Evolutionary conservation across 2,888 invertebrate genomes (phyloP).

Genomic region (Stenodera caucasica): DNA sequence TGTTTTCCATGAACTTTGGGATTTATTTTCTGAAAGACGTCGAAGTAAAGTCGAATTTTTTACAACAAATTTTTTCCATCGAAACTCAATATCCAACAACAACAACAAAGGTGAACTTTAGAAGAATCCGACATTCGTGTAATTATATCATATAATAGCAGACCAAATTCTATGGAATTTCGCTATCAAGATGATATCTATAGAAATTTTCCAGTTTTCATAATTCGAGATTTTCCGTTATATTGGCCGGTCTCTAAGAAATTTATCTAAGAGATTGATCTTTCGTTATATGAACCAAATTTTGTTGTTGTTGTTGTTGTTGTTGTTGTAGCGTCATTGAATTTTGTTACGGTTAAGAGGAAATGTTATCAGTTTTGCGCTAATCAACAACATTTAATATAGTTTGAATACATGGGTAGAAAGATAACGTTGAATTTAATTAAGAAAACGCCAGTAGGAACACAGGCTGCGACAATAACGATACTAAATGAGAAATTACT

Average conservation of each 20-base stretch:
- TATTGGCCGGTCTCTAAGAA: too few relatives aligned
- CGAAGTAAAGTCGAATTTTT: too few relatives aligned
- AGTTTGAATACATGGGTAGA: slow-evolving; percentile 24
- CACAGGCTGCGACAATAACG: slow-evolving; percentile 13
- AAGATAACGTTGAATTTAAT: slow-evolving; percentile 25
- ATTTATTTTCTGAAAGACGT: too few relatives aligned
- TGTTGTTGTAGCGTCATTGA: neutral
- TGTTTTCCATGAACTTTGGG: too few relatives aligned
- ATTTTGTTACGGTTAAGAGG: neutral
- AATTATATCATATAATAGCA: neutral
- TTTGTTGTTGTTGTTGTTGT: neutral
- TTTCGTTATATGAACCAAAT: too few relatives aligned
- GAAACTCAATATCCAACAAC: too few relatives aligned
- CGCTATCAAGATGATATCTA: too few relatives aligned
- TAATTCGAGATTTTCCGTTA: too few relatives aligned
- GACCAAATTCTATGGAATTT: too few relatives aligned
- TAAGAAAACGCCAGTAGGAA: slow-evolving; percentile 18
- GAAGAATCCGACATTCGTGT: neutral
- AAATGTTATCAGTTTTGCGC: slow-evolving; percentile 17
- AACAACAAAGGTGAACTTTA: too few relatives aligned
- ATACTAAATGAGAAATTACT: slow-evolving; percentile 13
- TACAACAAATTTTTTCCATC: too few relatives aligned
- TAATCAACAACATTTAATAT: slow-evolving; percentile 27
- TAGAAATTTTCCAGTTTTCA: too few relatives aligned
- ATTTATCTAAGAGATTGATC: neutral